Evolutionary conservation across 2,113 vertebrate genomes (phyloP), one percentile per base, ranked within the genome.

Genomic region (Corythornis vintsioides): DNA sequence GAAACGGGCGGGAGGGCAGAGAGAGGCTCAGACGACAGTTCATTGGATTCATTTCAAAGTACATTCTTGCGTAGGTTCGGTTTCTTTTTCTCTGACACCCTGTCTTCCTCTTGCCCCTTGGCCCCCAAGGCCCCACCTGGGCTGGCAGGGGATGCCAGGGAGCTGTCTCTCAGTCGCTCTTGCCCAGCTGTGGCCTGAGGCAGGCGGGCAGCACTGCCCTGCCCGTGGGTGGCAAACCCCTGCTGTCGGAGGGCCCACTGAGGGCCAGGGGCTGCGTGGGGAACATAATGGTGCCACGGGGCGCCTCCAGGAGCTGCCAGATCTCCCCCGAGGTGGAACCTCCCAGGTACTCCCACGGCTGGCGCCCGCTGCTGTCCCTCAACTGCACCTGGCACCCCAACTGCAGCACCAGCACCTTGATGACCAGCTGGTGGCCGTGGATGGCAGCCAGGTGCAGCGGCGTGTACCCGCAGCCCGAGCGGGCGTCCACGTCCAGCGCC

Each of bases 381-480:
- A 99, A 29, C 29, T 88, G 95, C 42, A 98, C 97, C n/a, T 91
- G 21, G 98, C 98, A n/a, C 52, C 95, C 90, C 81, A 98, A 96
- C 86, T 98, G 98, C 84, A 97, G 97, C 48, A 99, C 98, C 64
- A 99, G 98, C 88, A 99, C 52, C 40, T 97, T 98, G 24, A 99
- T 98, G 38, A 98, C 95, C 15, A 96, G 97, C 89, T 98, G 98
- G 96, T 98, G 97, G 26, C 98, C 97, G 1, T 99, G 98, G 17
- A 99, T 98, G 94, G 98, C 98, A 3, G 99, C 98, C 16, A 99
- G 88, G 94, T 99, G 99, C 61, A 99, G 96, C 0, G 99, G 98
- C 1, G 99, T 99, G 94, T 99, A 98, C 21, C 99, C 99, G 4
- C 98, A 98, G 11, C 97, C 96, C 0, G 98, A 98, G 90, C 95